Evolutionary conservation across 2,113 vertebrate genomes (phyloP), one percentile per base, ranked within the genome.

Genomic region (Amphiprion percula): DNA sequence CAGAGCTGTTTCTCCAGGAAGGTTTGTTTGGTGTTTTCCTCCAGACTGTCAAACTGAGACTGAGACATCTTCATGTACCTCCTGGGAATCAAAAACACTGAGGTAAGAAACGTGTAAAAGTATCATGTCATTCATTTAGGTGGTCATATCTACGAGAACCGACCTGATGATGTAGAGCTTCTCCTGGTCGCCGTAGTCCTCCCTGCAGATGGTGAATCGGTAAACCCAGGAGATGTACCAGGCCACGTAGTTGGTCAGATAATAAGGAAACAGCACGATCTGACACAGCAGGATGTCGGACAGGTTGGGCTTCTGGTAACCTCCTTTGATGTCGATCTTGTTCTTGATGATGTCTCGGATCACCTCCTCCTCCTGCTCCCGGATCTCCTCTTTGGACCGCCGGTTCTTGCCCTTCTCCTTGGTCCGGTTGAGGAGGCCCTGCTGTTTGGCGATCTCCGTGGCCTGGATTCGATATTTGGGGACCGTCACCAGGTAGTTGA

Each of bases 291-390:
- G 95, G 78, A 99, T 98, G 91, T 99, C 97, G 0, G 93, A 95
- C 65, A 99, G 85, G 74, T 96, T 96, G 58, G 98, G 98, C 68
- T 99, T 99, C 93, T 99, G 97, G 90, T 99, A 99, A 80, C 98
- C 97, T 0, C 98, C 98, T 84, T 99, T 98, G 84, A 99, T 99
- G 90, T 99, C 98, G 62, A 99, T 98, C 94, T 98, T 99, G 83
- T 94, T 99, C 90, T 98, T 99, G 86, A 99, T 99, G 81, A 99
- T 98, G 89, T 98, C 95, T 10, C 97, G 96, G 88, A 99, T 98
- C 62, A 99, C 96, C 90, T 96, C 97, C 90, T 99, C 98, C 65
- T 99, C 97, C 76, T 99, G 97, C 30, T 98, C 97, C 14, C 97
- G 96, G 21, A 97, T 95, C 95, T 99, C 98, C 81, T 99, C 98